phyloP scores from a whole-genome alignment of 1,140 invertebrate species.

The Whitmania pigra region DNA sequence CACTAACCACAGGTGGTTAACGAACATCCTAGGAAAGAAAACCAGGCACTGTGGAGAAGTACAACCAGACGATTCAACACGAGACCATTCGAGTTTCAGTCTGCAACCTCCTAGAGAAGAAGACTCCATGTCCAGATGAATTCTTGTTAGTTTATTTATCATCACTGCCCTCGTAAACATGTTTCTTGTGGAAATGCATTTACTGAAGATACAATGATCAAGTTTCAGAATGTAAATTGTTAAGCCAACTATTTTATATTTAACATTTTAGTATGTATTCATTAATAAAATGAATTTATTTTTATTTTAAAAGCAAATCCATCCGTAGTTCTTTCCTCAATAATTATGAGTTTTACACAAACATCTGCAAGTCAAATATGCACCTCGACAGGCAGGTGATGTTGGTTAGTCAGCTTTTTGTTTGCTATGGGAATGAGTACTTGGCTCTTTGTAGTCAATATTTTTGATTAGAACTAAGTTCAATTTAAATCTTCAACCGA shows the following conservation, averaged over 20 bases:
- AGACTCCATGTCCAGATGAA: constrained; percentile 32
- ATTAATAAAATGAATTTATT: not conserved
- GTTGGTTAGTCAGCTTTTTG: constrained; percentile 37
- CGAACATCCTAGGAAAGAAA: constrained; percentile 40
- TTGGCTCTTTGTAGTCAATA: no score
- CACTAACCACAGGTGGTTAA: no score
- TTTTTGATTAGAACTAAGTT: no score
- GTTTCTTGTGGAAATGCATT: not conserved
- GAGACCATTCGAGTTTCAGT: constrained; percentile 50
- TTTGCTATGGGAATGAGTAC: no score
- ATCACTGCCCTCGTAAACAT: no score
- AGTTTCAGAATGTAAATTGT: no score
- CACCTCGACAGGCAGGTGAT: constrained; percentile 43
- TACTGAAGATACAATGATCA: no score
- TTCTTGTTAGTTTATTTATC: constrained; percentile 28
- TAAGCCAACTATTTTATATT: no score
- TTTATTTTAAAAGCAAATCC: constrained; percentile 39
- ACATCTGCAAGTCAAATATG: constrained; percentile 37
- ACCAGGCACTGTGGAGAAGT: constrained; percentile 45
- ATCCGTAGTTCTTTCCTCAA: constrained; percentile 48
- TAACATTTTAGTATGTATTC: not conserved
- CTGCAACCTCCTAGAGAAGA: constrained; percentile 48
- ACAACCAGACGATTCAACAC: constrained; percentile 50
- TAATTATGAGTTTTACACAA: constrained; percentile 47
- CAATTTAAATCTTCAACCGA: no score